These are phyloP conservation scores for Phenacoccus solenopsis DNA, from an alignment of 1,140 invertebrate species.

Conservation along the genomic window DNA sequence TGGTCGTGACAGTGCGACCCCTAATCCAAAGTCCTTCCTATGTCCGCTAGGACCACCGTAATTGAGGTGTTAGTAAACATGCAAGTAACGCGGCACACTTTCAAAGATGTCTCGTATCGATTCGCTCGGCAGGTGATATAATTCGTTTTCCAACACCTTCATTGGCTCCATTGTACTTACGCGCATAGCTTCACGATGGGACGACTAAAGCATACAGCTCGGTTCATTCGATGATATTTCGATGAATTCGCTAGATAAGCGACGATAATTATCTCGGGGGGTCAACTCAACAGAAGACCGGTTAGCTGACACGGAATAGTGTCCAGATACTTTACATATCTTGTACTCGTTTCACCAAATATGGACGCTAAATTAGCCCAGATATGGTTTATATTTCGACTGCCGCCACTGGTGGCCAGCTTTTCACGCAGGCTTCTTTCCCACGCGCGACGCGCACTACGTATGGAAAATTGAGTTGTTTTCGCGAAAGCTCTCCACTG, in stretches of 20 bases:
- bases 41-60: too few relatives aligned
- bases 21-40: too few relatives aligned
- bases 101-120: too few relatives aligned
- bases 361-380: not conserved
- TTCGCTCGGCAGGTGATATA: not conserved
- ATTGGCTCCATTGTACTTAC: not conserved
- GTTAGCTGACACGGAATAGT: not conserved
- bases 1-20: too few relatives aligned
- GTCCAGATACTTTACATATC: not conserved
- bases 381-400: not conserved
- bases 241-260: not conserved
- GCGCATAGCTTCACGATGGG: not conserved
- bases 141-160: not conserved
- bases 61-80: too few relatives aligned
- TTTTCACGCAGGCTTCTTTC: too few relatives aligned
- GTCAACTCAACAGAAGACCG: not conserved
- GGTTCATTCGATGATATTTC: not conserved
- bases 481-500: too few relatives aligned
- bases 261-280: not conserved
- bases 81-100: too few relatives aligned
- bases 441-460: not conserved
- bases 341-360: not conserved
- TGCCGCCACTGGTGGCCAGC: not conserved
- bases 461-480: too few relatives aligned
- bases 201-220: too few relatives aligned